These are phyloP conservation scores for Cinara cedri DNA, from an alignment of 2,888 invertebrate species.

Conservation along the genomic window DNA sequence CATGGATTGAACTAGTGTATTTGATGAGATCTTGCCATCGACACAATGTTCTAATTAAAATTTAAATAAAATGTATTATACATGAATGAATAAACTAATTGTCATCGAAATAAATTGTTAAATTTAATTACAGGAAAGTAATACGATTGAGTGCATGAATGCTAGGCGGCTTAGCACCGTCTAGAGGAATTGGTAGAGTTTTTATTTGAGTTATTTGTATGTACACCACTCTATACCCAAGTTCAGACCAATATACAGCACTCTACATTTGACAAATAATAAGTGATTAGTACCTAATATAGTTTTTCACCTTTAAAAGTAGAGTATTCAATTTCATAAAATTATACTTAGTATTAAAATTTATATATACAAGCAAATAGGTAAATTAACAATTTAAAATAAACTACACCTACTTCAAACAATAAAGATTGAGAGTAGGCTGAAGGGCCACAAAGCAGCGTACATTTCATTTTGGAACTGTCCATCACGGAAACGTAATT, in stretches of 20 bases:
- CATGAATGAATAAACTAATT: not conserved
- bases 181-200: constrained; percentile 34
- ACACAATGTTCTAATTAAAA: constrained; percentile 28
- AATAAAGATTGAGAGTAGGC: constrained; percentile 29
- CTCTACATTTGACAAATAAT: not conserved
- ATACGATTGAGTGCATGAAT: constrained; percentile 46
- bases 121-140: constrained; percentile 40
- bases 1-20: constrained; percentile 41
- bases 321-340: too few species aligned
- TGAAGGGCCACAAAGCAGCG: constrained; percentile 34
- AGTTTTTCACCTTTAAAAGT: too few species aligned
- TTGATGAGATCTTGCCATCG: constrained; percentile 42
- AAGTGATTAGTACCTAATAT: not conserved
- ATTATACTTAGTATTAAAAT: too few species aligned
- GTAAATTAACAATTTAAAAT: not conserved
- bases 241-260: constrained; percentile 49
- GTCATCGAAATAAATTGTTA: not conserved
- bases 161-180: constrained; percentile 42
- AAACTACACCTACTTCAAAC: constrained; percentile 27
- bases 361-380: not conserved
- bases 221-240: constrained; percentile 41
- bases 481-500: not conserved
- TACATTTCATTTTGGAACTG: constrained; percentile 4
- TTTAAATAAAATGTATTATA: not conserved
- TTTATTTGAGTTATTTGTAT: constrained; percentile 43